Evolutionary conservation across 2,113 vertebrate genomes (phyloP).

Genomic region (Microcebus murinus): DNA sequence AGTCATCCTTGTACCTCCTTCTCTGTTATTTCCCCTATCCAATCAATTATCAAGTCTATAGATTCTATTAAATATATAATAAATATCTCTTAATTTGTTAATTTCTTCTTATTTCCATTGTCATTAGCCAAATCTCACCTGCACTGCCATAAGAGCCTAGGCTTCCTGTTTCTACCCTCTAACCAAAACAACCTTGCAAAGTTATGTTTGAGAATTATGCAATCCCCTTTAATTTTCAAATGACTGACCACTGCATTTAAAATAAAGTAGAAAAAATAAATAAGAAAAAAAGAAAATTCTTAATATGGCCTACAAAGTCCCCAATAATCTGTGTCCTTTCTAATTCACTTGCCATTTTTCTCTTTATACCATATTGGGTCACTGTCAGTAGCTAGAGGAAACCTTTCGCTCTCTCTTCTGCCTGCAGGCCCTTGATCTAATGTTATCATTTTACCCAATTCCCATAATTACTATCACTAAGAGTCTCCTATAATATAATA

Average conservation of each 20-base stretch:
- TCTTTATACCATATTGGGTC: neutral
- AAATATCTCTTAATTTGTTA: neutral
- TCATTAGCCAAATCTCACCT: neutral
- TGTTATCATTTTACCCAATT: neutral
- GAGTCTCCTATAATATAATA: neutral
- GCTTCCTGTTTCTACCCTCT: neutral
- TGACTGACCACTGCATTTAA: neutral
- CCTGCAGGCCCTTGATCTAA: neutral
- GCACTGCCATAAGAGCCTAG: neutral
- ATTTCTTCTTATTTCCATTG: neutral
- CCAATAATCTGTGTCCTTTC: neutral
- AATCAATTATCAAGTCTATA: neutral
- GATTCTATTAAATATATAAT: neutral
- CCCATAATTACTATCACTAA: neutral
- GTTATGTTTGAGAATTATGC: neutral
- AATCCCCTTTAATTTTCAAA: neutral
- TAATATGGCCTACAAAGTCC: neutral
- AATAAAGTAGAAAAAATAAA: neutral
- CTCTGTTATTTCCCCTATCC: neutral
- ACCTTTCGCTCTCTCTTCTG: neutral
- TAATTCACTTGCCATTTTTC: neutral
- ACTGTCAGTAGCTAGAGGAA: neutral
- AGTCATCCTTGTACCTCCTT: neutral
- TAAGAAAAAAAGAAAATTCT: neutral
- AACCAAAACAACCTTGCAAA: neutral